Evolutionary conservation across 1,140 invertebrate species (phyloP), one percentile per base, ranked within the genome.

Genomic region (Parasteatoda tepidariorum): DNA sequence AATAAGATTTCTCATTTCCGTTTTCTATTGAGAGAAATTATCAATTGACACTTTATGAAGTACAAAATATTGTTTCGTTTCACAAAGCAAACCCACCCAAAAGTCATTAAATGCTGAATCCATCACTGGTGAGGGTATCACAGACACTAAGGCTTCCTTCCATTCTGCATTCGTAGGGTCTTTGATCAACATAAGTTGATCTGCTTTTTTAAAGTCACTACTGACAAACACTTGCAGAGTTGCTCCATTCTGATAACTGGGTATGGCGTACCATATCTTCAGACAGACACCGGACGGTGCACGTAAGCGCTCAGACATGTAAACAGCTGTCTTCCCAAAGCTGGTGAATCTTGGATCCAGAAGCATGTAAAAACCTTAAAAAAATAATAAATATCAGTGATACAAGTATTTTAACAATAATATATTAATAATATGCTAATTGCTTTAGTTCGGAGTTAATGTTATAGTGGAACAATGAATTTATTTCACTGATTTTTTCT

Each of bases 291-390:
- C 68, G 3, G n/a, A 11, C 2, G 70, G 15, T 11, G 71, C 48
- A 24, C 24, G 6, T 5, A 85, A n/a, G 4, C 78, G 59, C 41
- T 85, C 84, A 0, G 84, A 85, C n/a, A 85, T 67, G 11, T 70
- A 70, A 13, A 83, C 70, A 15, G 84, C 84, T 55, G 57, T 75
- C n/a, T 67, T 18, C 0, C 70, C 61, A 3, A 13, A 18, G 0
- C 30, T 55, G 54, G 28, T 15, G 28, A 26, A 62, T 1, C 38
- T 22, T 54, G 81, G 4, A 33, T 84, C 67, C 48, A 84, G 22
- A 6, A 84, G 30, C 6, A 81, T 30, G 26, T 73, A 84, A 22
- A 76, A 76, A 9, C 84, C 84, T 84, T 0, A 5, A 13, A 6
- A 24, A 28, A 38, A 7, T 55, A 48, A 70, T 28, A n/a, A n/a